These are phyloP conservation scores for Ectemnius continuus DNA, from an alignment of 2,888 invertebrate species.

Conservation along the genomic window DNA sequence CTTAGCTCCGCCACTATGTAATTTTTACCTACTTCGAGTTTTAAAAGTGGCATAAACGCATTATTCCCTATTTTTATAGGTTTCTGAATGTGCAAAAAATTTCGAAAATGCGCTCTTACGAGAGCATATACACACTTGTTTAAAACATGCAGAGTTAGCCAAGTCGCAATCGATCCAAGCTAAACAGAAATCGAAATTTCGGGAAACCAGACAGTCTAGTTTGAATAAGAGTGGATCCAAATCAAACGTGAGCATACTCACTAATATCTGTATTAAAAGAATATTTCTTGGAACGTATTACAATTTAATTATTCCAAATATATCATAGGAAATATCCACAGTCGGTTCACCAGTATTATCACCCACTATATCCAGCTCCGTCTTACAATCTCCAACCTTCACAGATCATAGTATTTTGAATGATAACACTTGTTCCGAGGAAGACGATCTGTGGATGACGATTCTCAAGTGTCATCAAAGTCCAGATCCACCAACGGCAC, in stretches of 20 bases:
- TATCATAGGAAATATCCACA: too few species aligned
- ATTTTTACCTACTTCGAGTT: too few species aligned
- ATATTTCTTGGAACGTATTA: too few species aligned
- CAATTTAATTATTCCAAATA: too few species aligned
- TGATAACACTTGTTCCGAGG: slow-evolving; percentile 77
- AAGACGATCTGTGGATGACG: slow-evolving; percentile 81
- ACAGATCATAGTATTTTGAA: slow-evolving; percentile 72
- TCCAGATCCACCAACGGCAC: slow-evolving; percentile 84
- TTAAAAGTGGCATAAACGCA: too few species aligned
- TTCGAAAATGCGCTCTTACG: slow-evolving; percentile 81
- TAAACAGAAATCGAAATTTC: slow-evolving; percentile 59
- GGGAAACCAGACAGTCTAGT: slow-evolving; percentile 75
- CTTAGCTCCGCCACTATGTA: too few species aligned
- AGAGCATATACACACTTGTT: slow-evolving; percentile 80
- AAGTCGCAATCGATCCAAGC: slow-evolving; percentile 16
- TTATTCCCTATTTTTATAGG: slow-evolving; percentile 43
- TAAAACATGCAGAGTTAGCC: slow-evolving; percentile 59
- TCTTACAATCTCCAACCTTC: too few species aligned
- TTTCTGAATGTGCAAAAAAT: slow-evolving; percentile 79
- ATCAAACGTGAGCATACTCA: slow-evolving; percentile 44
- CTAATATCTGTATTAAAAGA: background rate
- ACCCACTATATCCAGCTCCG: too few species aligned
- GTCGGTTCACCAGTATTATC: too few species aligned
- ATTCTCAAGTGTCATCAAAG: slow-evolving; percentile 84
- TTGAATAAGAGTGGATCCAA: slow-evolving; percentile 74